Percentiles rank a stretch among this genome's conserved stretches.
Conservation (phyloP, 2,797 vertebrate species). For the Agapornis canus region DNA sequence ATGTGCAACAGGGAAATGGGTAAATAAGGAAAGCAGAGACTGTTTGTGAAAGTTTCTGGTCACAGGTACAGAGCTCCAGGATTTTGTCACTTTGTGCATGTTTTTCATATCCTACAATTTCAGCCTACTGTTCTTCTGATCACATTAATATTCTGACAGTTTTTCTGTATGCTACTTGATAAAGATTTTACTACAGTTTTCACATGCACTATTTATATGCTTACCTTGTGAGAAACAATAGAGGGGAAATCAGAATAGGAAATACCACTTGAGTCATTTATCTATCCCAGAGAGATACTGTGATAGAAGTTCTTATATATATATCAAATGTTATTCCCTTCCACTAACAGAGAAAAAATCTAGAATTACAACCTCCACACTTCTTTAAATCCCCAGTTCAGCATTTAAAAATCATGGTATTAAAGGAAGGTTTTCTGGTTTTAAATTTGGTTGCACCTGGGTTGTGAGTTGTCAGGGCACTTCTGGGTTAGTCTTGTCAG, state of each 20-base stretch:
- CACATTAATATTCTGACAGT: accelerated
- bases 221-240: not conserved
- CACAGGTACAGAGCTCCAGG: not conserved
- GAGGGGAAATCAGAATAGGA: not conserved
- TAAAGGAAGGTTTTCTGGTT: not conserved
- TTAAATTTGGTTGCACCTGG: not conserved
- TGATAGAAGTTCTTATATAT: not conserved
- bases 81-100: not conserved
- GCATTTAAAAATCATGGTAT: not conserved
- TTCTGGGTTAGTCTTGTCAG: not conserved
- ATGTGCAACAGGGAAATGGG: not conserved
- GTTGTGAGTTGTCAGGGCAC: not conserved
- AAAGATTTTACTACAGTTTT: not conserved
- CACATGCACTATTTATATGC: not conserved
- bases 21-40: not conserved
- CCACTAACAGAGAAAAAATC: not conserved
- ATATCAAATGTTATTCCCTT: not conserved
- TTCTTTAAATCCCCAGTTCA: not conserved
- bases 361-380: not conserved
- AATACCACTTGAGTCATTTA: not conserved
- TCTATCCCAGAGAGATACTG: not conserved
- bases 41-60: not conserved
- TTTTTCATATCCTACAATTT: not conserved
- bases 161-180: not conserved
- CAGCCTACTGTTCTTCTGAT: not conserved